phyloP scores from a whole-genome alignment of 2,797 vertebrate genomes.

The Streptopelia turtur region DNA sequence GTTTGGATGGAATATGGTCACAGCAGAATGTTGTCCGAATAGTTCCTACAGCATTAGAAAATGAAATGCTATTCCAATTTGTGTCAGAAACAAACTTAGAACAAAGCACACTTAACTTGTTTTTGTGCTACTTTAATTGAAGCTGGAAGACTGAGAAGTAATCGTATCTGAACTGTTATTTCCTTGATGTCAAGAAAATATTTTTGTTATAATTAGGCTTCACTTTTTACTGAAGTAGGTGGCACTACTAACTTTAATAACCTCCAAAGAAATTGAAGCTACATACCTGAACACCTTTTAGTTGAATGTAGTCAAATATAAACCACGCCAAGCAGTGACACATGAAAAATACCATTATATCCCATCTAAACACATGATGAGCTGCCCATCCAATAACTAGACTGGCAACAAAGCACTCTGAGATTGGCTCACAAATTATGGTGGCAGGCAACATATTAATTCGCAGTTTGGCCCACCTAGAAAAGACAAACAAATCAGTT shows the following conservation, averaged over 20 bases:
- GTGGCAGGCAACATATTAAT: constrained; percentile 98
- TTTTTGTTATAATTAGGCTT: not conserved
- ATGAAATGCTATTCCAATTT: not conserved
- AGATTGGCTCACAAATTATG: constrained; percentile 92
- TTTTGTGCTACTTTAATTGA: not conserved
- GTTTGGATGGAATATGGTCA: not conserved
- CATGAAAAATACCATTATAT: constrained; percentile 99
- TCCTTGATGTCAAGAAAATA: not conserved
- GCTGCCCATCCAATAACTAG: constrained; percentile 97
- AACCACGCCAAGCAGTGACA: constrained; percentile 99
- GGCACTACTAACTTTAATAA: not conserved
- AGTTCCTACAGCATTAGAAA: not conserved
- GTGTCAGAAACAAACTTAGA: not conserved
- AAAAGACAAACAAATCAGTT: constrained; percentile 15
- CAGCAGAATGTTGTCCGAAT: not conserved
- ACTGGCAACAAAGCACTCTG: constrained; percentile 96
- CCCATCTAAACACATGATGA: constrained; percentile 95
- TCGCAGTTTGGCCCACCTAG: constrained; percentile 94
- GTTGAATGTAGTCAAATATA: constrained; percentile 95
- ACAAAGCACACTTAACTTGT: not conserved
- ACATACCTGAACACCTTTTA: constrained; percentile 93
- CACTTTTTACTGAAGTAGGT: not conserved
- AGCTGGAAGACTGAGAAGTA: not conserved
- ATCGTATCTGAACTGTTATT: not conserved
- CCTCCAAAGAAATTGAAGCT: not conserved